Conservation (phyloP, 1,140 invertebrate genomes). For the Cherax destructor region DNA sequence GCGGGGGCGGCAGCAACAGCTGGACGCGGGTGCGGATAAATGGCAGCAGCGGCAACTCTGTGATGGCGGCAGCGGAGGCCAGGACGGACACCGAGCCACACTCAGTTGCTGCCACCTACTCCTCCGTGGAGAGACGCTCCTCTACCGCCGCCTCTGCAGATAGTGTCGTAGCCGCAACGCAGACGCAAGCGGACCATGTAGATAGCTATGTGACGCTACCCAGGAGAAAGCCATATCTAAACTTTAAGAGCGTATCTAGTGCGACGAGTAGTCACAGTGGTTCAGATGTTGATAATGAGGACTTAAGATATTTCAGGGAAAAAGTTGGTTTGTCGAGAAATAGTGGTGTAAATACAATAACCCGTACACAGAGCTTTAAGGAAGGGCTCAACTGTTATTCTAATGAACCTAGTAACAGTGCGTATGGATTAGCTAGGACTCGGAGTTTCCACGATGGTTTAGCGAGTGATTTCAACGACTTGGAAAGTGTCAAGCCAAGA, state of each 20-base stretch:
- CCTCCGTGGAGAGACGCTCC: conserved; percentile 6
- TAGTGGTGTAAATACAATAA: conserved; percentile 53
- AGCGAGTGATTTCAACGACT: conserved; percentile 58
- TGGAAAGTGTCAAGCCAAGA: conserved; percentile 47
- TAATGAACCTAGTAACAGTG: conserved; percentile 17
- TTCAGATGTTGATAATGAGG: conserved; percentile 54
- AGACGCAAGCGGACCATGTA: conserved; percentile 27
- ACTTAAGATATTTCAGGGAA: conserved; percentile 60
- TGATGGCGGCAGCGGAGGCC: neutral
- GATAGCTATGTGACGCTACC: conserved; percentile 63
- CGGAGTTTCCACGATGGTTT: conserved; percentile 71
- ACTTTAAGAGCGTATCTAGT: conserved; percentile 70
- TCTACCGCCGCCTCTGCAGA: neutral
- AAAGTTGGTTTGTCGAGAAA: conserved; percentile 42
- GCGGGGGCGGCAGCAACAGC: conserved; percentile 28
- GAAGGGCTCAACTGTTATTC: conserved; percentile 65
- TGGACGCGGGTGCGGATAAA: conserved; percentile 59
- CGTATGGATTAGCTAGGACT: conserved; percentile 55
- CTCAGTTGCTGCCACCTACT: conserved; percentile 36
- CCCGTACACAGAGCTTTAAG: conserved; percentile 71
- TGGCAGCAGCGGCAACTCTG: conserved; percentile 33
- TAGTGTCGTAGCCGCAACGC: conserved; percentile 26
- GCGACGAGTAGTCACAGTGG: conserved; percentile 31
- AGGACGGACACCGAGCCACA: conserved; percentile 16
- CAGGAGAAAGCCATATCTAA: conserved; percentile 69